These are phyloP conservation scores for Tetranychus piercei DNA, from an alignment of 2,888 invertebrate genomes.

Conservation along the genomic window DNA sequence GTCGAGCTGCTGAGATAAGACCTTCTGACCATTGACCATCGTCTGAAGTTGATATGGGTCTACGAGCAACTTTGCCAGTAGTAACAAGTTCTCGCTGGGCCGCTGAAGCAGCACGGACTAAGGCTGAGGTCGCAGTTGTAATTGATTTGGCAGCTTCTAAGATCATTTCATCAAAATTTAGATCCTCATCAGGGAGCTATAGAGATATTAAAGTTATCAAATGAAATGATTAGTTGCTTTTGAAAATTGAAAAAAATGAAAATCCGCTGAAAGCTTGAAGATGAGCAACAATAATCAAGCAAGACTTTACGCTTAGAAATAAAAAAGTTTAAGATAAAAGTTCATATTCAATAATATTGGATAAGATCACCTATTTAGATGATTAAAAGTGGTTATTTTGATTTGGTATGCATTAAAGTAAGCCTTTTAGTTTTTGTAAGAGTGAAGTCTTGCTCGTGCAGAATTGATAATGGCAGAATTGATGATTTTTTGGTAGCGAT, in stretches of 20 bases:
- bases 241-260: background rate
- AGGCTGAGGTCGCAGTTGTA: constrained; percentile 77
- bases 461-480: background rate
- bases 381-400: too few relatives aligned
- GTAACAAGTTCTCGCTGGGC: constrained; percentile 88
- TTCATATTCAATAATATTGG: too few relatives aligned
- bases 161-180: constrained; percentile 98
- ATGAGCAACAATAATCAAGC: too few relatives aligned
- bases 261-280: too few relatives aligned
- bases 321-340: too few relatives aligned
- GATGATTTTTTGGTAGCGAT: background rate
- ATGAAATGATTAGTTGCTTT: background rate
- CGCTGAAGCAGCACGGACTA: constrained; percentile 87
- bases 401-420: too few relatives aligned
- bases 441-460: too few relatives aligned
- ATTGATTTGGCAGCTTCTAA: constrained; percentile 93
- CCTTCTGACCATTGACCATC: constrained; percentile 98
- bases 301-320: too few relatives aligned
- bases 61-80: constrained; percentile 50
- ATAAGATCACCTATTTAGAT: too few relatives aligned
- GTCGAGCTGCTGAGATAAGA: constrained; percentile 57
- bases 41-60: constrained; percentile 47
- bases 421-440: too few relatives aligned
- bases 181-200: constrained; percentile 60
- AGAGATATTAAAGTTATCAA: background rate